These are phyloP conservation scores for Porites divaricata DNA, from an alignment of 92 coral and sea anemone genomes.

Conservation along the genomic window DNA sequence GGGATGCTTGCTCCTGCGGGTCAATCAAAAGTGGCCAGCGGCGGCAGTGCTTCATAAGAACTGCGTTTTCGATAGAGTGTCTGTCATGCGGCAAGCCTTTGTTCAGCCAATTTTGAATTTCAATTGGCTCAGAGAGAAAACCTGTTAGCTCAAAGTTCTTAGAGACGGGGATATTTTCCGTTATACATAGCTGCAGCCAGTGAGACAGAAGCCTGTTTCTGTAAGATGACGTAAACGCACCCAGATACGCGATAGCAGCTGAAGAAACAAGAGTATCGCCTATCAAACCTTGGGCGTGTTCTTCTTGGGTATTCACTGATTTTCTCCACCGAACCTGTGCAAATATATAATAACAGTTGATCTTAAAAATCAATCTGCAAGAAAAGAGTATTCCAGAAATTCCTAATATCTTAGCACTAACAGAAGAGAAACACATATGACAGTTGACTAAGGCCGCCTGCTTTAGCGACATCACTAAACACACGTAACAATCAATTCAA, in stretches of 20 bases:
- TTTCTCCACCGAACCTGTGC: conserved; percentile 87
- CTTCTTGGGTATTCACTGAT: conserved; percentile 68
- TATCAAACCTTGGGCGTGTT: conserved; percentile 67
- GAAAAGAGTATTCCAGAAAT: too few relatives aligned
- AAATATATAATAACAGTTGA: not conserved
- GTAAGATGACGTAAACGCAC: conserved; percentile 84
- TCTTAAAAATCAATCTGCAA: too few relatives aligned
- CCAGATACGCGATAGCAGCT: conserved; percentile 89
- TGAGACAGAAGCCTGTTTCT: conserved; percentile 73
- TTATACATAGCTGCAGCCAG: conserved; percentile 80
- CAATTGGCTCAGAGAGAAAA: conserved; percentile 89
- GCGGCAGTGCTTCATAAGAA: conserved; percentile 86
- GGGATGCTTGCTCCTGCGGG: conserved; percentile 95
- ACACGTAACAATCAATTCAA: too few relatives aligned
- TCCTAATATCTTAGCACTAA: too few relatives aligned
- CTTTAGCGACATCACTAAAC: too few relatives aligned
- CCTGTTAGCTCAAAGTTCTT: conserved; percentile 85
- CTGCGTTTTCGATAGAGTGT: conserved; percentile 89
- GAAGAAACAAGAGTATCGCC: conserved; percentile 91
- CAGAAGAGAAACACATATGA: too few relatives aligned
- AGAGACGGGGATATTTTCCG: conserved; percentile 74
- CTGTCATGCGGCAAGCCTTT: conserved; percentile 85
- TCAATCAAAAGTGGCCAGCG: conserved; percentile 97
- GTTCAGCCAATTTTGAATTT: conserved; percentile 89
- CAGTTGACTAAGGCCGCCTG: too few relatives aligned